A percentile compares a stretch with the other conserved stretches of the same genome.
Conservation (phyloP, 2,888 invertebrate species). For the Apamea monoglypha region DNA sequence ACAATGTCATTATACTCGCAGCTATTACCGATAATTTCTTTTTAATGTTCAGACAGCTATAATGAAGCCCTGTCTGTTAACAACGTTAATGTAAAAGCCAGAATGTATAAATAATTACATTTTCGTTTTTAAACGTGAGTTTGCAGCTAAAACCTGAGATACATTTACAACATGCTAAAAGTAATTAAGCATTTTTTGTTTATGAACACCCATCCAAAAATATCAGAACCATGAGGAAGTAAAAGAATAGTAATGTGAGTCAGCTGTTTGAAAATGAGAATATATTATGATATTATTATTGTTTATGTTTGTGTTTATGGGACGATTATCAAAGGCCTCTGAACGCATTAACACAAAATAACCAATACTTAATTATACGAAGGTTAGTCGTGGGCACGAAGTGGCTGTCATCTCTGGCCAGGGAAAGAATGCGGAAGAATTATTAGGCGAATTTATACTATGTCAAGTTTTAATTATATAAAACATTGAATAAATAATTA, state of each 20-base stretch:
- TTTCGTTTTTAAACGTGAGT: conserved; percentile 19
- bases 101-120: conserved; percentile 17
- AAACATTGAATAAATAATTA: not conserved
- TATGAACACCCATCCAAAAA: not conserved
- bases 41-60: conserved; percentile 28
- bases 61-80: conserved; percentile 34
- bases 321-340: not conserved
- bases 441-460: conserved; percentile 6
- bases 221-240: not conserved
- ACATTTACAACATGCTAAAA: not conserved
- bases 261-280: conserved; percentile 5
- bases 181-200: conserved; percentile 15
- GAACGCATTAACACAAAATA: conserved; percentile 17
- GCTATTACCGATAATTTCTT: conserved; percentile 26
- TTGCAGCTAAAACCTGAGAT: not conserved
- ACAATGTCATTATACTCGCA: not conserved
- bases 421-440: conserved; percentile 31
- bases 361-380: not conserved
- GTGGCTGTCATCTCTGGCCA: not conserved
- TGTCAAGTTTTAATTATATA: not conserved
- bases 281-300: not conserved
- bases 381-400: conserved; percentile 5
- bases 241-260: not conserved
- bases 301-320: not conserved
- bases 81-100: conserved; percentile 23